Percentiles rank a stretch among this genome's conserved stretches.
These are phyloP conservation scores for Orestias chungarensis DNA, from an alignment of 2,797 vertebrate species.

Conservation along the genomic window DNA sequence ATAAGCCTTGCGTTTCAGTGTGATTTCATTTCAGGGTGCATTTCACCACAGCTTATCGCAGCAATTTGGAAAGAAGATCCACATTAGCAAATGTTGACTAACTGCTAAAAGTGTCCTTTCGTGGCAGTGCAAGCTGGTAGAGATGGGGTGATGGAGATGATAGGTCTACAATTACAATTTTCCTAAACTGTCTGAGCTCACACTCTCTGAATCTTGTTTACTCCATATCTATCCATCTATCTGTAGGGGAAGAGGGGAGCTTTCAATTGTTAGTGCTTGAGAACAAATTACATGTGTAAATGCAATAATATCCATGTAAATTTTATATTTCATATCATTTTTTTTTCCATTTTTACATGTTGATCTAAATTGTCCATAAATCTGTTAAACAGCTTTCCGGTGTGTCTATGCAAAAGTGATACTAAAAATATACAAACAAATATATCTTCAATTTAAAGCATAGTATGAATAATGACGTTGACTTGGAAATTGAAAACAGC, in stretches of 20 bases:
- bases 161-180: slow-evolving; percentile 62
- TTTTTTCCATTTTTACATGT: neutral
- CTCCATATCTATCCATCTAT: slow-evolving; percentile 51
- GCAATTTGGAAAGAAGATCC: slow-evolving; percentile 80
- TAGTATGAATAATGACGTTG: no score
- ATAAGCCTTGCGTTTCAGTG: slow-evolving; percentile 79
- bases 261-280: slow-evolving; percentile 40
- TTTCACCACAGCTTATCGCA: slow-evolving; percentile 77
- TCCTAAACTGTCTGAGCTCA: slow-evolving; percentile 48
- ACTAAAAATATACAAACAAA: no score
- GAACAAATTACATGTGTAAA: slow-evolving; percentile 33
- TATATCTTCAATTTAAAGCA: no score
- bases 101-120: slow-evolving; percentile 57
- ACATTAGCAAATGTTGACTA: slow-evolving; percentile 51
- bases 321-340: slow-evolving; percentile 33
- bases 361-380: neutral
- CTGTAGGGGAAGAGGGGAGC: slow-evolving; percentile 32
- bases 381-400: no score
- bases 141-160: slow-evolving; percentile 38
- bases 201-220: slow-evolving; percentile 36
- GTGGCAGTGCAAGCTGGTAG: slow-evolving; percentile 45
- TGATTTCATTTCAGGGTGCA: slow-evolving; percentile 78
- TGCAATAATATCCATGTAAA: slow-evolving; percentile 49
- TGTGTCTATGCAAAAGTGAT: no score
- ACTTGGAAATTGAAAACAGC: no score